Evolutionary conservation across 2,888 invertebrate genomes (phyloP).

Genomic region (Thymelicus sylvestris): DNA sequence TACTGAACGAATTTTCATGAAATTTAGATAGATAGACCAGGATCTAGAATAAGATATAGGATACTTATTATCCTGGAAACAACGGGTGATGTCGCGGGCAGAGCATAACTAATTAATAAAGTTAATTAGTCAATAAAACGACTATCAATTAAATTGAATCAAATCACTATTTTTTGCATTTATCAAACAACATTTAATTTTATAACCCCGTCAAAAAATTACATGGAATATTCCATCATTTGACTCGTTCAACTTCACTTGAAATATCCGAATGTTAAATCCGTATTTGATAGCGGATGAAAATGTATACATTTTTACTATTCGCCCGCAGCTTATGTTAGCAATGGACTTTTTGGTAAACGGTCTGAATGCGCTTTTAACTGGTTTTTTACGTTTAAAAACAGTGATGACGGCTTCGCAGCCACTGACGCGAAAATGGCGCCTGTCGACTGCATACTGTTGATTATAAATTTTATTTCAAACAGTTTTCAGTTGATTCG

Average conservation of each 20-base stretch:
- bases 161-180: too few species aligned
- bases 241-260: not conserved
- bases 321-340: slow-evolving; percentile 23
- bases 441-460: slow-evolving; percentile 50
- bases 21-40: too few species aligned
- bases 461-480: slow-evolving; percentile 41
- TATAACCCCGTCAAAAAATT: too few species aligned
- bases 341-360: slow-evolving; percentile 20
- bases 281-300: slow-evolving; percentile 1
- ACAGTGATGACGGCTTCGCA: slow-evolving; percentile 46
- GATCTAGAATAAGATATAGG: too few species aligned
- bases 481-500: slow-evolving; percentile 8
- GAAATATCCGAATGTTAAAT: not conserved
- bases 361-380: slow-evolving; percentile 30
- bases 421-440: slow-evolving; percentile 52
- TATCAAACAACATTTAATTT: too few species aligned
- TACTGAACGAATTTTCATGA: too few species aligned
- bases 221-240: not conserved
- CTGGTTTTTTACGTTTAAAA: slow-evolving; percentile 32
- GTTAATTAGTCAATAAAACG: not conserved
- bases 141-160: too few species aligned
- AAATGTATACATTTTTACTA: slow-evolving; percentile 17
- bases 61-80: too few species aligned
- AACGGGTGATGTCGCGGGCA: too few species aligned
- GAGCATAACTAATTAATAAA: too few species aligned